Conservation (phyloP, 2,797 vertebrate species). For the Paratrypauchen microcephalus region DNA sequence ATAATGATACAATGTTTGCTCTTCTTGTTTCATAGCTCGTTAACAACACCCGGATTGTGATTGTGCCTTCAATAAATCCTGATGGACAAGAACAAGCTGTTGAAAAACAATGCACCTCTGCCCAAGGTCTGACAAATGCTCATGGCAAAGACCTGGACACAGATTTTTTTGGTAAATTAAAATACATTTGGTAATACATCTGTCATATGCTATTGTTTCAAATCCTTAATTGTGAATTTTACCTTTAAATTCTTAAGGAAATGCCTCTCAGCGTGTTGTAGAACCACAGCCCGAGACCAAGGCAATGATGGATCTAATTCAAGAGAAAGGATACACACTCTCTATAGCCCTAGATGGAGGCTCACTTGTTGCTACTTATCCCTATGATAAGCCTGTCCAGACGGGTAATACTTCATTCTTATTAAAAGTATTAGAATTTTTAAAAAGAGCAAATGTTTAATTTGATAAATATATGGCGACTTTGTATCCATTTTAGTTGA, state of each 20-base stretch:
- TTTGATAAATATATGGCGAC: conserved; percentile 7
- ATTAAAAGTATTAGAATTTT: background rate
- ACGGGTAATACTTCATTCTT: conserved; percentile 74
- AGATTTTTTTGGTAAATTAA: conserved; percentile 89
- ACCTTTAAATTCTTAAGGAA: conserved; percentile 72
- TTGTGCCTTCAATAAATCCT: conserved; percentile 93
- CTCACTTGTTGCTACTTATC: conserved; percentile 90
- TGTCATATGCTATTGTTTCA: background rate
- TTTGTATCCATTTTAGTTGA: conserved; percentile 76
- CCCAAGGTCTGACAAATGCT: conserved; percentile 80
- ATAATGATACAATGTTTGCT: background rate
- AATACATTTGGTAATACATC: background rate
- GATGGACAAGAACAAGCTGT: conserved; percentile 88
- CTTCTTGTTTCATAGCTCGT: conserved; percentile 79
- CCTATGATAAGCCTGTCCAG: conserved; percentile 92
- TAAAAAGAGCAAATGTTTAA: background rate
- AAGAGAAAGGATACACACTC: conserved; percentile 86
- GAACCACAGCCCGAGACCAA: conserved; percentile 88
- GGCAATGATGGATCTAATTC: conserved; percentile 89
- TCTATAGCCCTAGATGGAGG: conserved; percentile 95
- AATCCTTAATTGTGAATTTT: background rate
- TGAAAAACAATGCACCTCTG: conserved; percentile 87
- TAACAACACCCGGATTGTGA: conserved; percentile 90
- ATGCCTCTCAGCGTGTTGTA: conserved; percentile 80
- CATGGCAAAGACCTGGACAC: conserved; percentile 89